Conservation (phyloP, 2,797 vertebrate species). For the Limosa lapponica region DNA sequence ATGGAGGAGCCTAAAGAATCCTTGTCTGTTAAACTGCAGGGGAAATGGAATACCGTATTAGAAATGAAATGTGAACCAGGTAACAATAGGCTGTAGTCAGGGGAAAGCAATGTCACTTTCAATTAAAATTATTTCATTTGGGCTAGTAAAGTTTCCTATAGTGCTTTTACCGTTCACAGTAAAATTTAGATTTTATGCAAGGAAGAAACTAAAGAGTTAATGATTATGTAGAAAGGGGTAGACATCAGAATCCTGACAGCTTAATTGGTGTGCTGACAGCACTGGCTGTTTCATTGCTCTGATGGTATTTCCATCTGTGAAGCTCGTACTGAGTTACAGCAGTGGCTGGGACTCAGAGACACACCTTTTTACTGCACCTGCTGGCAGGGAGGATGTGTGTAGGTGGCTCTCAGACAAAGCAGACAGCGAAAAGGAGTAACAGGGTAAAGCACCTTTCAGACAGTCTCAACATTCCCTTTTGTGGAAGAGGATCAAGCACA, state of each 20-base stretch:
- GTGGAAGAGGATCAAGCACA: background rate
- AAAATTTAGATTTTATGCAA: background rate
- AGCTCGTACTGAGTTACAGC: background rate
- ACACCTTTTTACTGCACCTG: slow-evolving; percentile 36
- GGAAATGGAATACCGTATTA: background rate
- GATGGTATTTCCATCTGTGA: background rate
- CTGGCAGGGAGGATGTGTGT: background rate
- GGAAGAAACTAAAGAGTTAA: slow-evolving; percentile 27
- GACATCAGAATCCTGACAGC: slow-evolving; percentile 17
- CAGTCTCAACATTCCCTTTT: background rate
- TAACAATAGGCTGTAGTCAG: background rate
- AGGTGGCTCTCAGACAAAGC: background rate
- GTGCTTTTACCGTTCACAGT: background rate
- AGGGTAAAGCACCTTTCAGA: background rate
- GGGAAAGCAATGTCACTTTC: background rate
- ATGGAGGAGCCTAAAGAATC: background rate
- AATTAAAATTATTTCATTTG: background rate
- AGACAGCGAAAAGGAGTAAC: background rate
- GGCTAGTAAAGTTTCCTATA: background rate
- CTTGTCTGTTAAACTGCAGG: background rate
- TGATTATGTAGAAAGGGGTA: background rate
- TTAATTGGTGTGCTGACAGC: slow-evolving; percentile 51
- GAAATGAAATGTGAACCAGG: background rate
- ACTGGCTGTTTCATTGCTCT: background rate
- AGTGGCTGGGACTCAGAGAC: background rate